Evolutionary conservation across 2,113 vertebrate species (phyloP), one percentile per base, ranked within the genome.

Genomic region (Notarius lentiginosus): DNA sequence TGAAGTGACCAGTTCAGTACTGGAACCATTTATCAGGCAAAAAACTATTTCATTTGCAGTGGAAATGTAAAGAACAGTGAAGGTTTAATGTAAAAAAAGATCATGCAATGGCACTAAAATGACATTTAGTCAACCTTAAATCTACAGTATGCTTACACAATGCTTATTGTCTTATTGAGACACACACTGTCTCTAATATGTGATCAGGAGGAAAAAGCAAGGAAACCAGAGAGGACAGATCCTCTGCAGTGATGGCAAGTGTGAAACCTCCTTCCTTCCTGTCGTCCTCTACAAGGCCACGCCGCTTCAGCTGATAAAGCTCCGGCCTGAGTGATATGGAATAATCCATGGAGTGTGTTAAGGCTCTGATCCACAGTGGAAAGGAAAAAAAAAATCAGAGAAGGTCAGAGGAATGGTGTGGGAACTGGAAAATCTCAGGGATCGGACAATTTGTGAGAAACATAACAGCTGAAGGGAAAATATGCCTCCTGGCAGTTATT

Each of bases 211-310:
- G 77, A 86, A 83, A 87, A 27, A 66, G 30, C 60, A 30, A 80
- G 83, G 83, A 89, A 85, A 81, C 79, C 58, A 65, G 73, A 68
- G 30, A 80, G 75, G 55, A 75, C 73, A 84, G 77, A 84, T 60
- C 30, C 61, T 58, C 56, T 58, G 24, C 75, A 82, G 82, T 11
- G 55, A 75, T 41, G 63, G 85, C 24, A 34, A 80, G 56, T 15
- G 60, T 85, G 87, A 77, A 83, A 51, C 88, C 84, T 90, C 84
- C 88, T 90, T 90, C 86, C 89, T 91, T 87, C 85, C 90, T 89
- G 85, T 49, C 56, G 60, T 77, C 80, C 56, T 58, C 7, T 61
- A 76, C 68, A 61, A 51, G n/a, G 60, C 61, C 41, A 22, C 17
- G 20, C 77, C 85, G 79, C 65, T n/a, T 53, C 41, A 79, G 65